Evolutionary conservation across 2,888 invertebrate genomes (phyloP), one percentile per base, ranked within the genome.

Genomic region (Brachylomia viminalis): DNA sequence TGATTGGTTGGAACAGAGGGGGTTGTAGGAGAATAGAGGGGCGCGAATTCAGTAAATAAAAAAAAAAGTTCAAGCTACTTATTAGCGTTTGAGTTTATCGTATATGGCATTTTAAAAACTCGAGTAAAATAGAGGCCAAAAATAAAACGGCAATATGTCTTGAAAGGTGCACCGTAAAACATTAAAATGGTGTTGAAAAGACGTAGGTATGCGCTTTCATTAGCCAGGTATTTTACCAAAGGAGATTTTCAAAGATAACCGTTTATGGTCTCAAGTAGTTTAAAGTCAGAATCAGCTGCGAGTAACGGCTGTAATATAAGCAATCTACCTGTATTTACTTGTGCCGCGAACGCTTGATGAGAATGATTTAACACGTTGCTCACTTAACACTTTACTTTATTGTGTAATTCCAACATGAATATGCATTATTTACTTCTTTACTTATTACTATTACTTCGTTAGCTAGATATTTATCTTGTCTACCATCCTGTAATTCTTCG

Each of bases 231-330:
- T 82, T 79, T 82, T 80, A 77, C 69, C 30, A 82, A 82, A 59
- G 79, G 77, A 80, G 79, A 80, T 80, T 80, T 80, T 69, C 47
- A 80, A 80, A 80, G 79, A 80, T 82, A 80, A 69, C 58, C 69
- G 17, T 77, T 66, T 82, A 82, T 59, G 79, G 79, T 49, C 33
- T 49, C n/a, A 30, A 64, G 82, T 79, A 58, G 79, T 82, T 79
- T 82, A 10, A 67, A 76, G 30, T 59, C 52, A 7, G 58, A 58
- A 65, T 82, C 77, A 82, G 82, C 77, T 79, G 82, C 82, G 11
- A 56, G n/a, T 54, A 74, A 78, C 74, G 74, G 64, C 75, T 59
- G 52, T 62, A 72, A 72, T 73, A 58, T 73, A 66, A 30, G 66
- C 42, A 27, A 72, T 52, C 42, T 72, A 72, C 47, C 17, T 62